These are phyloP conservation scores for Hyposoter dolosus DNA, from an alignment of 2,888 invertebrate species.

Conservation along the genomic window DNA sequence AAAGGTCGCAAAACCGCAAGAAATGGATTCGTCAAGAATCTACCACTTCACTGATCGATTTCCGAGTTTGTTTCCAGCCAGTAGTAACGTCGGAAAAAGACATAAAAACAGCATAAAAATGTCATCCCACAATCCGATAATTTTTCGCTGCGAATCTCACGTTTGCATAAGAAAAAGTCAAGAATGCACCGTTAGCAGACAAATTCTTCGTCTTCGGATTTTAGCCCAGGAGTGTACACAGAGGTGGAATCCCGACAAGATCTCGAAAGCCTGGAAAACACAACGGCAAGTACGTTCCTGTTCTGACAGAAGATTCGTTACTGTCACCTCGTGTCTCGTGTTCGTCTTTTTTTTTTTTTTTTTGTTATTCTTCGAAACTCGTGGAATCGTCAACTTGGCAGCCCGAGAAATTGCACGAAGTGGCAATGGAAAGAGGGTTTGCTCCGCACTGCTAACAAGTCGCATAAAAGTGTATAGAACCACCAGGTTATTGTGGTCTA, in stretches of 20 bases:
- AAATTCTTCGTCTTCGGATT: conserved; percentile 28
- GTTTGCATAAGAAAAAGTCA: neutral
- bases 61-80: neutral
- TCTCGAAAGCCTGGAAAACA: conserved; percentile 36
- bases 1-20: neutral
- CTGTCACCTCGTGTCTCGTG: conserved; percentile 25
- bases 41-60: neutral
- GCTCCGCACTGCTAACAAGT: conserved; percentile 48
- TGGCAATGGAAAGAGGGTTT: neutral
- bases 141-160: neutral
- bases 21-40: neutral
- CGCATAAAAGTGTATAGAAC: conserved; percentile 31
- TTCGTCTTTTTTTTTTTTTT: conserved; percentile 1
- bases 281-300: conserved; percentile 17
- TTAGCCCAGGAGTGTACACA: neutral
- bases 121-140: neutral
- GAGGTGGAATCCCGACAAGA: neutral
- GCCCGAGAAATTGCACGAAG: conserved; percentile 59
- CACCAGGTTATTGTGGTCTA: conserved; percentile 36
- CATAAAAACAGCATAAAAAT: neutral
- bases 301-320: conserved; percentile 26
- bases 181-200: neutral
- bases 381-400: conserved; percentile 72
- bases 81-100: neutral
- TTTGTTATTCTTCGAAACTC: conserved; percentile 73